Evolutionary conservation across 2,113 vertebrate species (phyloP).

Genomic region (Nibea coibor): DNA sequence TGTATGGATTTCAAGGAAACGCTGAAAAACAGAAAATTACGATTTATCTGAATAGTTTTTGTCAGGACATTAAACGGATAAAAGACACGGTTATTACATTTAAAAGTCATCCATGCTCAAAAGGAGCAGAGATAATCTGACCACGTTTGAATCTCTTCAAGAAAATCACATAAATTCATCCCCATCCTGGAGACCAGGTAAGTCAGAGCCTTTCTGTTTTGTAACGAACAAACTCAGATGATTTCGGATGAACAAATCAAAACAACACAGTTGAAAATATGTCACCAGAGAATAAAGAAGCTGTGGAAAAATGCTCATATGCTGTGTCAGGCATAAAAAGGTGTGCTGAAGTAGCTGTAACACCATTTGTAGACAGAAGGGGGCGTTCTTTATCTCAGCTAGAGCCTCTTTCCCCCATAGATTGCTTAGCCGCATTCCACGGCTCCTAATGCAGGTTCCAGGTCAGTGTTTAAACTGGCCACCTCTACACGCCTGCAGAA

Average conservation of each 20-base stretch:
- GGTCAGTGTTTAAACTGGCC: not conserved
- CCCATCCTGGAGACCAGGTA: slow-evolving; percentile 4
- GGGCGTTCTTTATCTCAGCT: not conserved
- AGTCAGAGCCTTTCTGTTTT: not conserved
- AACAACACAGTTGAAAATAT: not conserved
- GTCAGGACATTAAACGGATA: slow-evolving; percentile 9
- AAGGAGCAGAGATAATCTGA: slow-evolving; percentile 1
- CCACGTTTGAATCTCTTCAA: slow-evolving; percentile 6
- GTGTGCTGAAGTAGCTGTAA: slow-evolving; percentile 5
- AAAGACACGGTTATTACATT: not conserved
- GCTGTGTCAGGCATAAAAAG: not conserved
- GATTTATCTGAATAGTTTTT: not conserved
- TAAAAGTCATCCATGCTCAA: not conserved
- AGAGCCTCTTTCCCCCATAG: not conserved
- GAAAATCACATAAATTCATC: not conserved
- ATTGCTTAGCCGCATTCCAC: not conserved
- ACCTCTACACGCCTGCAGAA: not conserved
- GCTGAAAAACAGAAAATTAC: not conserved
- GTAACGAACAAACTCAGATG: not conserved
- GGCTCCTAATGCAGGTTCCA: not conserved
- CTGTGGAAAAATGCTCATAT: not conserved
- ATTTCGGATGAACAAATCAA: not conserved
- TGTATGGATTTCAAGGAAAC: not conserved
- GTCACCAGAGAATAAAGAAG: not conserved
- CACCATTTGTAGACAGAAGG: slow-evolving; percentile 28